phyloP scores from a whole-genome alignment of 2,797 vertebrate species.

The Acanthurus leucopareius region DNA sequence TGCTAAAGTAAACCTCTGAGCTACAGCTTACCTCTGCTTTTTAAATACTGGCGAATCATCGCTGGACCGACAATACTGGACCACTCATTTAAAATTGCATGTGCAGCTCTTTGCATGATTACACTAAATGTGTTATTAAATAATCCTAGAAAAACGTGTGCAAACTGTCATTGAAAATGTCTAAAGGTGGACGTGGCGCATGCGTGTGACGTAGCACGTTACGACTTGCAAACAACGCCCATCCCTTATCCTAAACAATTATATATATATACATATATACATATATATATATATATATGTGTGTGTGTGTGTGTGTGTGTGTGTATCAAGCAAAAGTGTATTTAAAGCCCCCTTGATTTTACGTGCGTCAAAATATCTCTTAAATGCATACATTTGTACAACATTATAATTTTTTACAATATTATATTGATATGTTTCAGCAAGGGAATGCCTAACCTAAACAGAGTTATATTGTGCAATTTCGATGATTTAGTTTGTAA shows the following conservation, averaged over 20 bases:
- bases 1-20: background rate
- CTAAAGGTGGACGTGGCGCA: constrained; percentile 54
- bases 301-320: no score
- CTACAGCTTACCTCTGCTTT: constrained; percentile 72
- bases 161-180: constrained; percentile 76
- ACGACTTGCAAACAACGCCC: background rate
- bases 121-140: background rate
- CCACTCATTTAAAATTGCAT: constrained; percentile 15
- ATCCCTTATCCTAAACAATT: background rate
- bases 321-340: background rate
- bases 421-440: background rate
- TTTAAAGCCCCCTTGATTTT: no score
- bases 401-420: no score
- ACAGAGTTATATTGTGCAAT: background rate
- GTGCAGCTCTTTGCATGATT: constrained; percentile 64
- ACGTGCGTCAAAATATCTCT: background rate
- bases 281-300: no score
- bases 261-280: no score
- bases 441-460: background rate
- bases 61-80: constrained; percentile 31
- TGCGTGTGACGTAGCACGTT: constrained; percentile 64
- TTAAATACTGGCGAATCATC: constrained; percentile 59
- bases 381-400: background rate
- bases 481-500: background rate
- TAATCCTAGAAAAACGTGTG: background rate